phyloP scores from a whole-genome alignment of 2,888 invertebrate species.

The Petrophora chlorosata region DNA sequence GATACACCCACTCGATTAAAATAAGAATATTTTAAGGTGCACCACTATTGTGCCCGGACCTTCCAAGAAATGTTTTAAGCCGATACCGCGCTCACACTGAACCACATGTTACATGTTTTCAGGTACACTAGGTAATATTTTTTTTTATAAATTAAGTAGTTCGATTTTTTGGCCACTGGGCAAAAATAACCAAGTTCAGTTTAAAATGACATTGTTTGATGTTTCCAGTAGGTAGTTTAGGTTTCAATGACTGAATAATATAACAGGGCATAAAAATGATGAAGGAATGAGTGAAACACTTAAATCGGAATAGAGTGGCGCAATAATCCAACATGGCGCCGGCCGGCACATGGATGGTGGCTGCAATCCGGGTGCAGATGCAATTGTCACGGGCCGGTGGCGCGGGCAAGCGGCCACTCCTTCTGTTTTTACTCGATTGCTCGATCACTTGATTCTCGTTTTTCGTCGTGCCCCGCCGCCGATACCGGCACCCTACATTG shows the following conservation, averaged over 20 bases:
- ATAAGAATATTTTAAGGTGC: conserved; percentile 73
- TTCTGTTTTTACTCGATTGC: conserved; percentile 77
- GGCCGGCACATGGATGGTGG: no score
- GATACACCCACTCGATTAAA: conserved; percentile 77
- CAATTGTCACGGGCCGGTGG: conserved; percentile 78
- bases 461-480: conserved; percentile 68
- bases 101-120: conserved; percentile 35
- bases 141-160: no score
- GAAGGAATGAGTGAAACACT: neutral
- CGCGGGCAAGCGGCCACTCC: conserved; percentile 52
- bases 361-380: conserved; percentile 72
- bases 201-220: no score
- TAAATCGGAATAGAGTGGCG: conserved; percentile 37
- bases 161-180: no score
- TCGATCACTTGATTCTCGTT: conserved; percentile 76
- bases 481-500: conserved; percentile 69
- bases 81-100: conserved; percentile 48
- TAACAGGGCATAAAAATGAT: neutral
- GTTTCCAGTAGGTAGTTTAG: no score
- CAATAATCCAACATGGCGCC: conserved; percentile 78
- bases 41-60: conserved; percentile 66
- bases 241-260: neutral
- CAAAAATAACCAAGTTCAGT: no score
- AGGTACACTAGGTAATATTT: no score
- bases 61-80: conserved; percentile 58